A percentile compares a stretch with the other conserved stretches of the same genome.
Evolutionary conservation across 2,888 invertebrate genomes (phyloP).

Genomic region (Drosophila prolongata): DNA sequence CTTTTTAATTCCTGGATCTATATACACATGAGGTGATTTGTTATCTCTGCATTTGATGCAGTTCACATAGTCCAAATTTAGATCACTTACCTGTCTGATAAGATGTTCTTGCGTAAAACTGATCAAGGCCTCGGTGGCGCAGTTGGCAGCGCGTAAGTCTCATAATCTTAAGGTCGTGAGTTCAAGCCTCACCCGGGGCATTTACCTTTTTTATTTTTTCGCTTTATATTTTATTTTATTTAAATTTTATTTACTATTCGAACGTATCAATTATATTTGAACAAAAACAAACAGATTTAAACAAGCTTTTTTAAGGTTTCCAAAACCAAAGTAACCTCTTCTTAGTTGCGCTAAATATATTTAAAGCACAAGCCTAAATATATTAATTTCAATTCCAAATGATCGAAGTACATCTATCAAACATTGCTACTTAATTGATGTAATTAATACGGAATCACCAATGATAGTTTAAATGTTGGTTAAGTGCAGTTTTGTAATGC

Average conservation of each 20-base stretch:
- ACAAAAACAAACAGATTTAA: too few species aligned
- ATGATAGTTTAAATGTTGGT: slow-evolving; percentile 38
- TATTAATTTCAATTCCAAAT: slow-evolving; percentile 5
- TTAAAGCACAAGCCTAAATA: neutral
- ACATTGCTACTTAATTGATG: slow-evolving; percentile 20
- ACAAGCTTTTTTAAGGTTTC: too few species aligned
- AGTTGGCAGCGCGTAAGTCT: slow-evolving; percentile 85
- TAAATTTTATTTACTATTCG: neutral
- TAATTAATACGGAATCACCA: slow-evolving; percentile 41
- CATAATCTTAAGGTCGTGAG: slow-evolving; percentile 85
- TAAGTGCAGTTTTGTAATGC: slow-evolving; percentile 33
- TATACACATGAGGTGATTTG: neutral
- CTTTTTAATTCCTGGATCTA: too few species aligned
- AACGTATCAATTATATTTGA: too few species aligned
- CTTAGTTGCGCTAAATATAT: too few species aligned
- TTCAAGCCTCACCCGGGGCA: slow-evolving; percentile 84
- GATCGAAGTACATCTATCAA: slow-evolving; percentile 10
- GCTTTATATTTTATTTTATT: too few species aligned
- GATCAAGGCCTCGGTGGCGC: slow-evolving; percentile 83
- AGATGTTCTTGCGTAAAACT: neutral
- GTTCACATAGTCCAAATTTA: neutral
- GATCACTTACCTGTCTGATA: neutral
- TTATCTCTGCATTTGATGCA: neutral
- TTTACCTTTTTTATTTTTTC: slow-evolving; percentile 47
- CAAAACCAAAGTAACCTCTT: too few species aligned